Base-by-base conservation (phyloP, 2,113 vertebrate genomes). In the Oceanites oceanicus region DNA sequence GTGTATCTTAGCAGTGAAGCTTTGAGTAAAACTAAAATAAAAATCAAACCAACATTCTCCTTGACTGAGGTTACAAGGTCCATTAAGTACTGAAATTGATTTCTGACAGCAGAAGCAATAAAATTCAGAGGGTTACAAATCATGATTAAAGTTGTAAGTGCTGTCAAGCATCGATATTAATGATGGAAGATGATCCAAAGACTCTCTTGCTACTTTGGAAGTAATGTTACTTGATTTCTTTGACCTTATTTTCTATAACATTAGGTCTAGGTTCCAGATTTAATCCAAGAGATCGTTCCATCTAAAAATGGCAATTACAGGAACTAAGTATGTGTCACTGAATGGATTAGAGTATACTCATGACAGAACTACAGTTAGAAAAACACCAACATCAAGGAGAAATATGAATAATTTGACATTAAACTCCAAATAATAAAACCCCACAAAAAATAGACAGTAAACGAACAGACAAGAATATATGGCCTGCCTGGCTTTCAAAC, bases 181-280 rank as follows among this genome's bases (percentile, higher is more conserved):
- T 26, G 68, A 50, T 3, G 20, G 71, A 91, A 94, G 94, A 75
- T n/a, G 34, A 73, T 65, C 26, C 34, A 56, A 92, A 72, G 55
- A 66, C 42, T 23, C 22, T 78, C 42, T 4, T 77, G 49, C 2
- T 11, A 89, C 50, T 88, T 66, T 82, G n/a, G 23, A 73, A 61
- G 65, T 47, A 44, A 87, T 17, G 22, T 63, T 45, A 67, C 32
- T 89, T 65, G 38, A 79, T 78, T 47, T 75, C 42, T 61, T 88
- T 45, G 90, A 90, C 59, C 71, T 96, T 94, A 93, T 81, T 83
- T 96, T 94, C 80, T 95, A 10, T 79, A 63, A 76, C 77, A 65
- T 86, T 83, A 90, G 52, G 15, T 79, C 65, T 42, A 42, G 30
- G 27, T 78, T 74, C 72, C 75, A 71, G 23, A 86, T 90, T 44